Conservation (phyloP, 2,113 vertebrate genomes). For the Microtus richardsoni region DNA sequence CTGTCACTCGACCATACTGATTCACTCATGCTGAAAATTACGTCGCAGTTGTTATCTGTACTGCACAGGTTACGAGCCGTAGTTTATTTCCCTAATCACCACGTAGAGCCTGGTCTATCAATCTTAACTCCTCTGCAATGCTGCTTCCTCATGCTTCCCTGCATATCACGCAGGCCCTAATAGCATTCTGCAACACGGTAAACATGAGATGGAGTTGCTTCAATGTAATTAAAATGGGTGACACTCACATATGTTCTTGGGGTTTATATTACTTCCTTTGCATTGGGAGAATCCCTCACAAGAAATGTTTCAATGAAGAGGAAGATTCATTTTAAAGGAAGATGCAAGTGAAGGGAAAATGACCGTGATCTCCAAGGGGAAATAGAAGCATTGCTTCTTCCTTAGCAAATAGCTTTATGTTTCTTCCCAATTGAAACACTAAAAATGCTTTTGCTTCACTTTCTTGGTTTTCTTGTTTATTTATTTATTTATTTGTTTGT, state of each 20-base stretch:
- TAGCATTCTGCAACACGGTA: not conserved
- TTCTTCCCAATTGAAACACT: slow-evolving; percentile 16
- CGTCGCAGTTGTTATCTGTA: slow-evolving; percentile 8
- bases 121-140: not conserved
- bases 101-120: not conserved
- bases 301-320: not conserved
- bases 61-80: not conserved
- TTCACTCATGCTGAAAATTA: slow-evolving; percentile 58
- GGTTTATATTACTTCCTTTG: not conserved
- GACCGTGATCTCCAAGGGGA: not conserved
- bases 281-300: not conserved
- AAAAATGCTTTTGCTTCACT: not conserved
- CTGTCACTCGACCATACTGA: not conserved
- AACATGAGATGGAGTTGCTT: not conserved
- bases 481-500: not conserved
- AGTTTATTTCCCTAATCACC: slow-evolving; percentile 1
- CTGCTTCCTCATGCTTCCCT: not conserved
- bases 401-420: not conserved
- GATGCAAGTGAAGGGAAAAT: not conserved
- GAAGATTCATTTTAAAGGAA: not conserved
- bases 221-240: slow-evolving; percentile 23
- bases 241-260: not conserved
- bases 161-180: not conserved
- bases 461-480: not conserved
- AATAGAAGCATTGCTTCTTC: not conserved